A percentile compares a stretch with the other conserved stretches of the same genome.
phyloP scores from a whole-genome alignment of 2,888 invertebrate species.

The Teleogryllus oceanicus region DNA sequence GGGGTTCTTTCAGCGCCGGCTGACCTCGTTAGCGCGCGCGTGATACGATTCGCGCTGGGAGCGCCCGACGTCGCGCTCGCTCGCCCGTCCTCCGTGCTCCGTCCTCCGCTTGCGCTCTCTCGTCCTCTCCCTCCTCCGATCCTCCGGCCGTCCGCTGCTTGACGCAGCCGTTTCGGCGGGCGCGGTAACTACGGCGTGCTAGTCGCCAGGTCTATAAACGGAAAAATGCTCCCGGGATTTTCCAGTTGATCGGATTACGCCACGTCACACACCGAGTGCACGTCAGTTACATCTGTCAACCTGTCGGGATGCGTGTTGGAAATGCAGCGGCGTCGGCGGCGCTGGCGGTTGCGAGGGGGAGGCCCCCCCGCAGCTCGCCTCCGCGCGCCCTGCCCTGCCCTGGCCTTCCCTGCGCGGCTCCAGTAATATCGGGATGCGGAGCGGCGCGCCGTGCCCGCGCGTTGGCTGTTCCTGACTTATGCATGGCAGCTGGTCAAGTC shows the following conservation, averaged over 20 bases:
- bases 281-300: constrained; percentile 7
- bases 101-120: neutral
- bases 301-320: constrained; percentile 18
- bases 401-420: neutral
- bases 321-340: neutral
- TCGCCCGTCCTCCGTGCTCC: neutral
- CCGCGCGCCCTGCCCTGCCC: neutral
- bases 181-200: neutral
- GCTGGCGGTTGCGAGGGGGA: no score
- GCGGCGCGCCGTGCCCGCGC: neutral
- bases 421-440: constrained; percentile 3
- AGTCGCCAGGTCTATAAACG: constrained; percentile 4
- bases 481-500: constrained; percentile 18
- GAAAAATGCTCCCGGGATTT: neutral
- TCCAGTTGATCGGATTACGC: constrained; percentile 9
- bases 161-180: neutral
- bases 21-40: constrained; percentile 5
- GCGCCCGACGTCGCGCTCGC: no score
- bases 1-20: neutral
- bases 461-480: neutral
- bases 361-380: no score
- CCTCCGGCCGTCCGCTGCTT: neutral
- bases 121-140: neutral
- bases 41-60: no score
- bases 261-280: constrained; percentile 1